Conservation (phyloP, 2,113 vertebrate species). For the Brienomyrus longianalis region DNA sequence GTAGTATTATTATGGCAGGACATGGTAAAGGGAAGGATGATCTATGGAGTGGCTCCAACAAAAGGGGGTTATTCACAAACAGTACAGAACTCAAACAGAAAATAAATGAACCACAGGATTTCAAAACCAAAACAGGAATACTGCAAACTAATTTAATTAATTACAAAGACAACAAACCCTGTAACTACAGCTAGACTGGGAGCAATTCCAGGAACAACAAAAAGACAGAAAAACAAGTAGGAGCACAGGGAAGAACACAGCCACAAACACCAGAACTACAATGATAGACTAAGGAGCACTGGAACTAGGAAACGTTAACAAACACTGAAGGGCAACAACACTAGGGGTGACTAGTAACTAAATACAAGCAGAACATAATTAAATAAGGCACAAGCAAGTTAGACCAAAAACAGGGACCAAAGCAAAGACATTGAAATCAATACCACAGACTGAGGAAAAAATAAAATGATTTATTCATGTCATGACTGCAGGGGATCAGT, state of each 20-base stretch:
- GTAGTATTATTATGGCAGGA: background rate
- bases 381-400: conserved; percentile 30
- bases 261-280: background rate
- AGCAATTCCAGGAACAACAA: background rate
- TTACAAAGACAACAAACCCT: background rate
- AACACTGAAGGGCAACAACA: too few relatives aligned
- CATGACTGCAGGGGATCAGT: too few relatives aligned
- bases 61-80: background rate
- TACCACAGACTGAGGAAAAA: too few relatives aligned
- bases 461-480: too few relatives aligned
- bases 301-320: too few relatives aligned
- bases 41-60: background rate
- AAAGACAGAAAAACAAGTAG: background rate
- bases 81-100: background rate
- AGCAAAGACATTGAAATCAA: too few relatives aligned
- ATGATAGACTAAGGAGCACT: background rate
- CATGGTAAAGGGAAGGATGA: conserved; percentile 41
- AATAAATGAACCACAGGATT: background rate
- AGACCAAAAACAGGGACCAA: conserved; percentile 33
- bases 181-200: background rate
- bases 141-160: background rate
- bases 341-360: too few relatives aligned
- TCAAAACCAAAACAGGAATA: background rate
- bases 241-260: background rate
- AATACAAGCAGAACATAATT: too few relatives aligned